Base-by-base conservation (phyloP, 2,113 vertebrate genomes). In the Syngnathus typhle region DNA sequence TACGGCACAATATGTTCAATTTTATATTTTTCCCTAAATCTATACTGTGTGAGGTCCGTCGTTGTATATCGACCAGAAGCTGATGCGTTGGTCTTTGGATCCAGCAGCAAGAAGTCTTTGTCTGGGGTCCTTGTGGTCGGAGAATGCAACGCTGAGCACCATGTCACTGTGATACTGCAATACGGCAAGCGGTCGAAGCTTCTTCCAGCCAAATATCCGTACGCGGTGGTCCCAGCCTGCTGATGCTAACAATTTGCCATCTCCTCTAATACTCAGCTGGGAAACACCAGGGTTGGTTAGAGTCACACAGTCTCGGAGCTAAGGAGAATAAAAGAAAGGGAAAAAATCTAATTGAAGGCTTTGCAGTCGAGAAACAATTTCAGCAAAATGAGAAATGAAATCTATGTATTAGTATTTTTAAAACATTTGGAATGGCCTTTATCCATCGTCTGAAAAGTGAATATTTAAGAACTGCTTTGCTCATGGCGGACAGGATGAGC, bases 151-250 rank as follows among this genome's bases (percentile, higher is more conserved):
- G 0, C 92, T 94, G 47, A 93, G 91, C 69, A 93, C 82, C 1
- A 90, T 80, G 49, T 94, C 93, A 0, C 89, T 91, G 88, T 99
- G 97, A 81, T 95, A 95, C 80, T 92, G 90, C 64, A 98, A 91
- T 32, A 96, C 93, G 0, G 95, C 97, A 78, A 99, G 91, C 0
- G 96, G 94, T 72, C 88, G 93, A 78, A 98, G 71, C 6, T 89
- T 96, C 82, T 93, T 93, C 96, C 96, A 98, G 65, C 93, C 89
- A 4, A 98, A 98, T 54, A 99, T 72, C 6, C 95, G 92, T 72
- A 99, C 80, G 4, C 91, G 92, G 73, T 95, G 91, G 83, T 99
- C 97, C 97, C 97, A 99, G 46, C 96, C 94, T 0, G 92, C 96
- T 0, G 94, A 92, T 1, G 91, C 94, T 79, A 98, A 65, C 11